Evolutionary conservation across 2,113 vertebrate genomes (phyloP).

Genomic region (Lepisosteus oculatus): DNA sequence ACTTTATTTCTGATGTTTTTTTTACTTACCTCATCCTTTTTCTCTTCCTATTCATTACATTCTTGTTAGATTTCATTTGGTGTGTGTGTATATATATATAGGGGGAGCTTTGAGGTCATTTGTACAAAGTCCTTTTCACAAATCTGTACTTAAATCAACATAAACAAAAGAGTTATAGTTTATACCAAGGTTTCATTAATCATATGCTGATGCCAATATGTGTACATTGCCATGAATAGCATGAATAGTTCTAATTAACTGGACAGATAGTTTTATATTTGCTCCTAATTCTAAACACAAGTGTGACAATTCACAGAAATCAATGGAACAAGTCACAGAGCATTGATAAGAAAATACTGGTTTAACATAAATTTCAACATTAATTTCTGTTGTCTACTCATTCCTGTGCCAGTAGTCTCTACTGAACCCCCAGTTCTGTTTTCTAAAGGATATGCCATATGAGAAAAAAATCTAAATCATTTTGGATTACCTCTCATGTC

Average conservation of each 20-base stretch:
- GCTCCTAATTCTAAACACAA: slow-evolving; percentile 15
- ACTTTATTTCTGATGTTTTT: neutral
- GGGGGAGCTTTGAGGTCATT: slow-evolving; percentile 1
- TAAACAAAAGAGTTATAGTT: slow-evolving; percentile 10
- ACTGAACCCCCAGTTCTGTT: too few species aligned
- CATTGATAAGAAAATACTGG: neutral
- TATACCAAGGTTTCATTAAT: neutral
- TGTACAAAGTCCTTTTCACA: neutral
- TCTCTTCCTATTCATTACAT: neutral
- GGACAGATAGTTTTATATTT: neutral
- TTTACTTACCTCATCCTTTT: neutral
- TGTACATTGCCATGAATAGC: too few species aligned
- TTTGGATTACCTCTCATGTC: too few species aligned
- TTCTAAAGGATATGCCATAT: too few species aligned
- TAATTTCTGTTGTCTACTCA: neutral
- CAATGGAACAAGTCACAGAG: neutral
- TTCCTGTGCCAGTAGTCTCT: too few species aligned
- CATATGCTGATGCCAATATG: neutral
- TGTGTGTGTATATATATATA: neutral
- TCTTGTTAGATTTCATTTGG: neutral
- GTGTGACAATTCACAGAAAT: neutral
- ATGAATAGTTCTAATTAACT: too few species aligned
- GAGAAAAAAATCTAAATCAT: too few species aligned
- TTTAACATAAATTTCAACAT: neutral
- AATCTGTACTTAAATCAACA: slow-evolving; percentile 5